Evolutionary conservation across 2,797 vertebrate species (phyloP), one percentile per base, ranked within the genome.

Genomic region (Sardinella longiceps): DNA sequence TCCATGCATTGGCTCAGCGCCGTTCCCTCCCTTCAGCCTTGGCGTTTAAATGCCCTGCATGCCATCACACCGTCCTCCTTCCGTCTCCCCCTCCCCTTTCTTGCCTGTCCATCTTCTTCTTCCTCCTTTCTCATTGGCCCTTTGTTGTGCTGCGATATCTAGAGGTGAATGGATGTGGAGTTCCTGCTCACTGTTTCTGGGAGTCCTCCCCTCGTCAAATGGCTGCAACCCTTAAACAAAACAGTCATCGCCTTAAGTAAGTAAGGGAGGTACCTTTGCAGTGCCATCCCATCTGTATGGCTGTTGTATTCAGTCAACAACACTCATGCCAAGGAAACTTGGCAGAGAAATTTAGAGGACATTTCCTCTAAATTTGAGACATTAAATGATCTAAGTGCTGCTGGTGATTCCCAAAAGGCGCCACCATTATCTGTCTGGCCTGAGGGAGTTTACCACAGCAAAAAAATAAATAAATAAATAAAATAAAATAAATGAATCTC

Each of bases 11-110:
- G 92, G 92, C 93, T 95, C 93, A 94, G 93, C 94, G 94, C 90
- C 93, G 89, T 89, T 91, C 88, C 9, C 92, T 91, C 92, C 91
- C 89, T 94, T 96, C 95, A 97, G 96, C 94, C 95, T 96, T 96
- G 94, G 94, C 92, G 95, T 97, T 96, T 96, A 96, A 96, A 95
- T 95, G 91, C 92, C 93, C 91, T 96, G 96, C 96, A 97, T 96
- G 96, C 86, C 85, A 90, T 94, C 94, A 93, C 60, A 74, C 82
- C 82, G 86, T 63, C 37, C 37, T 82, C 74, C 91, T 91, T 91
- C 89, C 91, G 90, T 93, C 90, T 91, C 87, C 50, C 50, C 87
- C 50, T 15, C 83, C 56, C 81, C 86, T 86, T 87, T 70, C 60
- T 82, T 88, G 70, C 70, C 70, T 77, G 70, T 37, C 37, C 70